Conservation (phyloP, 1,140 invertebrate genomes). For the Heliconius nattereri region DNA sequence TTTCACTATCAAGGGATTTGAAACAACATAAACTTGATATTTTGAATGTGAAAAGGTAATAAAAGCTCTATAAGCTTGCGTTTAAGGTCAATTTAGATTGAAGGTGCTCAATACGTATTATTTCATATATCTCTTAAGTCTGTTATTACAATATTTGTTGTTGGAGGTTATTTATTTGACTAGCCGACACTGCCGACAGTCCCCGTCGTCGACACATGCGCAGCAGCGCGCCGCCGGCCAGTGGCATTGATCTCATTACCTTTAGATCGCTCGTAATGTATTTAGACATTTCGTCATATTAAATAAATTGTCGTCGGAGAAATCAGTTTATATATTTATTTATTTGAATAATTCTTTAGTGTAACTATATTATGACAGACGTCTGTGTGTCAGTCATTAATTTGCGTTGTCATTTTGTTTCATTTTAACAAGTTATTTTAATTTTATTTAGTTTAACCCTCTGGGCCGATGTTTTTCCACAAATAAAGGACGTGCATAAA, state of each 20-base stretch:
- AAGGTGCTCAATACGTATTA: slow-evolving; percentile 36
- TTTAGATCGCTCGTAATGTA: slow-evolving; percentile 26
- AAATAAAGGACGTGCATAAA: slow-evolving; percentile 21
- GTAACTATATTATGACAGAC: not conserved
- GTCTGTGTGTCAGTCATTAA: not conserved
- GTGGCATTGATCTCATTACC: slow-evolving; percentile 52
- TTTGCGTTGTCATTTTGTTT: not conserved
- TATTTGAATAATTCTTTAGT: not conserved
- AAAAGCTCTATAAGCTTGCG: not conserved
- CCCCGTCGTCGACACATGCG: slow-evolving; percentile 50
- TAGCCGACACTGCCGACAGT: slow-evolving; percentile 47
- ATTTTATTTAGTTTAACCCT: not conserved
- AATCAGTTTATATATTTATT: slow-evolving; percentile 17
- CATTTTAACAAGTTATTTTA: not conserved
- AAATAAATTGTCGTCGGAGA: slow-evolving; percentile 25
- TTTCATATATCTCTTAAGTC: slow-evolving; percentile 47
- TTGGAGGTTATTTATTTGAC: slow-evolving; percentile 72
- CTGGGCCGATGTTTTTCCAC: not conserved
- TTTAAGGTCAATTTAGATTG: slow-evolving; percentile 51
- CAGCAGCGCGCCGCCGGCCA: slow-evolving; percentile 33
- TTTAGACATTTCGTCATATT: slow-evolving; percentile 32
- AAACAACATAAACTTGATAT: slow-evolving; percentile 54
- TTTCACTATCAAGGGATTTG: slow-evolving; percentile 62
- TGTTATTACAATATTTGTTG: slow-evolving; percentile 77
- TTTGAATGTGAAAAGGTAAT: slow-evolving; percentile 22